Evolutionary conservation across 2,113 vertebrate species (phyloP), one percentile per base, ranked within the genome.

Genomic region (Theristicus caerulescens): DNA sequence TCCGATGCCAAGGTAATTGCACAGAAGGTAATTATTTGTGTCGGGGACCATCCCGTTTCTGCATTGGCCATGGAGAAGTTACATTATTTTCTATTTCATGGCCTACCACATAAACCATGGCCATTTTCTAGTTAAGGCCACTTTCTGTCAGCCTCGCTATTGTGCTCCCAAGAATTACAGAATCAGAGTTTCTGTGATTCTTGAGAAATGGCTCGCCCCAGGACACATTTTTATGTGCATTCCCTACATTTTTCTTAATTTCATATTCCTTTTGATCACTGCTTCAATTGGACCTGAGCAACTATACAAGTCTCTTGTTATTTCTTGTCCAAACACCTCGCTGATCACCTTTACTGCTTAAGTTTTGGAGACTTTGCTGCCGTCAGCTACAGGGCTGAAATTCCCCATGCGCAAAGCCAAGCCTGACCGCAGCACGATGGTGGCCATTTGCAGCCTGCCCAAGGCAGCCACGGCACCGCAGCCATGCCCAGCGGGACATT

Each of bases 201-300:
- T 65, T 76, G 40, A 38, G 81, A 96, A 91, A 92, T 1, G 3
- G 29, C 52, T 94, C 0, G 27, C 91, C 93, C 46, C 62, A 31
- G 93, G 95, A 91, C 25, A 80, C 58, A 55, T 89, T 94, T 96
- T 96, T 89, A 94, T 54, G 93, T 87, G 81, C 88, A 93, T 97
- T 97, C 91, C 58, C 70, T 62, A 80, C 54, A 84, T 95, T 93
- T 94, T 96, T 94, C 91, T 77, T 85, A 54, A 95, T 95, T 92
- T 88, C 46, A 7, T 94, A 84, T 82, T 96, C 73, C 81, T 96
- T 97, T 94, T 96, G 86, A 97, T 93, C 52, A 7, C 24, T 46
- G 57, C 71, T 93, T 93, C 83, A 34, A 24, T 86, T 82, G 54
- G 78, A 82, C 47, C 38, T 0, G 0, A 79, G 31, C 64, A 16